Conservation (phyloP, 2,888 invertebrate species). For the Ommatoiulus sabulosus region DNA sequence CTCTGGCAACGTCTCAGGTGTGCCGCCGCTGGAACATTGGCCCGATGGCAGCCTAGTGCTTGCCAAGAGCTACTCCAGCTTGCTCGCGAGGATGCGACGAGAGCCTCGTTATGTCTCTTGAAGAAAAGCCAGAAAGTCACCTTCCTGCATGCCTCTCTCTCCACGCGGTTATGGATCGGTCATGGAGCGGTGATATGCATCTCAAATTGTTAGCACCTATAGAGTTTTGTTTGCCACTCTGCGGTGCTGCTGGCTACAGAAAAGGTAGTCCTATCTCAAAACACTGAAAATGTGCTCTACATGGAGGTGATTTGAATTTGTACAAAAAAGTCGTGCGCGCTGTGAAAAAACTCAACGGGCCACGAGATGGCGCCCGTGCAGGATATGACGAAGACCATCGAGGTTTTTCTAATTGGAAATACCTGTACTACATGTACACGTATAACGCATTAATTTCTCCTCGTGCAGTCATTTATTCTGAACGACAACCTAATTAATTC, state of each 20-base stretch:
- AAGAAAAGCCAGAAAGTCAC: background rate
- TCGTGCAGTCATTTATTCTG: too few species aligned
- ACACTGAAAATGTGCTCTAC: background rate
- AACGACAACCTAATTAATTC: too few species aligned
- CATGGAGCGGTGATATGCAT: background rate
- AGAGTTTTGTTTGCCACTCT: background rate
- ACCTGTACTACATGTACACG: too few species aligned
- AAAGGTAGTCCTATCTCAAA: background rate
- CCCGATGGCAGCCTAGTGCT: background rate
- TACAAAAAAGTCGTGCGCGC: too few species aligned
- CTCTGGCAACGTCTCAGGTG: slow-evolving; percentile 3
- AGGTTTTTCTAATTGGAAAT: too few species aligned
- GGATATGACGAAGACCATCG: too few species aligned
- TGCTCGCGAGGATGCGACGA: background rate
- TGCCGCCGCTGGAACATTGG: background rate
- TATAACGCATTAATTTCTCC: too few species aligned
- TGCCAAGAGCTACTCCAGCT: slow-evolving; percentile 6
- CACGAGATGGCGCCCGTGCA: too few species aligned
- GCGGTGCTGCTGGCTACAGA: background rate
- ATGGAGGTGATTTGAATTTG: too few species aligned
- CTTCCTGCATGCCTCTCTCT: background rate
- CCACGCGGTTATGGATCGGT: background rate
- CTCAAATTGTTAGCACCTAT: background rate
- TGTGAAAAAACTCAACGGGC: too few species aligned
- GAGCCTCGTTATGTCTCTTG: slow-evolving; percentile 29